Conservation (phyloP, 1,140 invertebrate genomes). For the Drosophila lowei region DNA sequence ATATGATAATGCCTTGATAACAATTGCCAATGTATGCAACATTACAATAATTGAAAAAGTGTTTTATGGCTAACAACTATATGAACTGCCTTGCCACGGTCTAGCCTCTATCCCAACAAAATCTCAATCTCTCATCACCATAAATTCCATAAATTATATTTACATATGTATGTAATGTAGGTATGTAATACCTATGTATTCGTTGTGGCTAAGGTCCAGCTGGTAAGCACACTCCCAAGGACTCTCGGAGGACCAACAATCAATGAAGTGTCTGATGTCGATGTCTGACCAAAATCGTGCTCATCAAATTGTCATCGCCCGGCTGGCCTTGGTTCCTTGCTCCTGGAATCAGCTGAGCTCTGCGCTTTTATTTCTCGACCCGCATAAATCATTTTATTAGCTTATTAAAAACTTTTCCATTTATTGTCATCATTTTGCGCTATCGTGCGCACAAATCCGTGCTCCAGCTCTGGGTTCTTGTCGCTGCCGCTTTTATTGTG, state of each 20-base stretch:
- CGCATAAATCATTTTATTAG: slow-evolving; percentile 82
- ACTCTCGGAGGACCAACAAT: not conserved
- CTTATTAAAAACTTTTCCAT: slow-evolving; percentile 83
- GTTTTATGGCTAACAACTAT: slow-evolving; percentile 32
- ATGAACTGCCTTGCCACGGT: slow-evolving; percentile 25
- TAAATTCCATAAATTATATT: slow-evolving; percentile 28
- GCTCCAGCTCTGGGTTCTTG: slow-evolving; percentile 49
- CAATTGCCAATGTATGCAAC: slow-evolving; percentile 53
- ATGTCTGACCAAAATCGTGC: slow-evolving; percentile 22
- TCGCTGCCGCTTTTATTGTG: slow-evolving; percentile 58
- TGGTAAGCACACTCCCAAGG: not conserved
- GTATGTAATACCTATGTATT: too few species aligned
- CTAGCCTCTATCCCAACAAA: too few species aligned
- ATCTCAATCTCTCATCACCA: slow-evolving; percentile 8
- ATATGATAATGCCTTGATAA: slow-evolving; percentile 76
- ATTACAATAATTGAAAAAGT: slow-evolving; percentile 20
- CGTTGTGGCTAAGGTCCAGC: not conserved
- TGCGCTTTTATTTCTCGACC: slow-evolving; percentile 48
- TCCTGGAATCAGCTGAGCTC: slow-evolving; percentile 23
- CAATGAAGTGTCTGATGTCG: slow-evolving; percentile 25
- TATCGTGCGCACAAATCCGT: slow-evolving; percentile 81
- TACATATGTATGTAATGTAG: slow-evolving; percentile 13
- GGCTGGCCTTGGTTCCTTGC: slow-evolving; percentile 7
- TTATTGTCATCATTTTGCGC: slow-evolving; percentile 83
- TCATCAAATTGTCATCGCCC: slow-evolving; percentile 54